Evolutionary conservation across 2,888 invertebrate species (phyloP).

Genomic region (Drosophila anomelani): DNA sequence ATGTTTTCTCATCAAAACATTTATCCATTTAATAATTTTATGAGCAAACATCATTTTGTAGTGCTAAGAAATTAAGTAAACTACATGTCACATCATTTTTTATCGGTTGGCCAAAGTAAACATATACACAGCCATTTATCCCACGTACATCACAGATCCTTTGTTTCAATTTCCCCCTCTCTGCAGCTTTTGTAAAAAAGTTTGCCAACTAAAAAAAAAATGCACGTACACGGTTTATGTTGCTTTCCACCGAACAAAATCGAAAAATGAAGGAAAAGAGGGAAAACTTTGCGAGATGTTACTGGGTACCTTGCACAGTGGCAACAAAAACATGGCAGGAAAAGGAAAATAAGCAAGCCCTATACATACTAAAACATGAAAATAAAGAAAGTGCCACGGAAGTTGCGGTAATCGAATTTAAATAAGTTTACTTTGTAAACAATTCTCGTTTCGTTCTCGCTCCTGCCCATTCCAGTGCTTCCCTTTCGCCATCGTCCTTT

Average conservation of each 20-base stretch:
- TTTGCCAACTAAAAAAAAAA: conserved; percentile 23
- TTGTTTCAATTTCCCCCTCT: conserved; percentile 10
- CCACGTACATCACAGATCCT: conserved; percentile 12
- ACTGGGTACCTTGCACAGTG: conserved; percentile 5
- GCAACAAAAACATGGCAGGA: conserved; percentile 14
- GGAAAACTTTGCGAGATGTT: conserved; percentile 29
- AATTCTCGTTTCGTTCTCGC: conserved; percentile 58
- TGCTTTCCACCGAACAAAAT: conserved; percentile 1
- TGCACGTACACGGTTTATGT: conserved; percentile 29
- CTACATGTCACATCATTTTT: not conserved
- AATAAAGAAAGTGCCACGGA: conserved; percentile 54
- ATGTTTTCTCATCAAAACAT: too few species aligned
- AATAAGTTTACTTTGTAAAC: conserved; percentile 77
- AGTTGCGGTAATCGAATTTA: conserved; percentile 79
- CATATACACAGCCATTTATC: conserved; percentile 5
- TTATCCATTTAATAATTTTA: not conserved
- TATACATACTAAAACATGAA: conserved; percentile 42
- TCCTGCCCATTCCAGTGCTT: not conserved
- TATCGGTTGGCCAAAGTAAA: not conserved
- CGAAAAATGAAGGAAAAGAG: not conserved
- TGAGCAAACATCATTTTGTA: not conserved
- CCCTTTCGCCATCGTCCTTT: not conserved
- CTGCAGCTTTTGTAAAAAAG: not conserved
- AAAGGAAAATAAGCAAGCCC: conserved; percentile 38
- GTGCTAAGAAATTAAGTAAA: not conserved